Base-by-base conservation (phyloP, 2,113 vertebrate genomes). In the Rhipidura dahli region DNA sequence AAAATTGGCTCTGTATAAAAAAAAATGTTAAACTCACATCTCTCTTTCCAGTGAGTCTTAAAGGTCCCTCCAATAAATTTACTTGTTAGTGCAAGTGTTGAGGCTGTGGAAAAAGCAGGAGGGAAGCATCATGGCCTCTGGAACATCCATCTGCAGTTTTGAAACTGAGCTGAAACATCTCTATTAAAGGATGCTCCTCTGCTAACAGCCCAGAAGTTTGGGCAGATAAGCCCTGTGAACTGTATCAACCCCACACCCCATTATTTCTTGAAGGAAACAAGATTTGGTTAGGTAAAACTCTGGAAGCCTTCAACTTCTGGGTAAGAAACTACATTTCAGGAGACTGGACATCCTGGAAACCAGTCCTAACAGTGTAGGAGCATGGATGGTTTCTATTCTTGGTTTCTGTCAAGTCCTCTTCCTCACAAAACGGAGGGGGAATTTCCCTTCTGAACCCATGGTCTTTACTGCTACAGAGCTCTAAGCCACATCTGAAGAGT, bases 21-120 rank as follows among this genome's bases (percentile, higher is more conserved):
- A 60, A 78, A 77, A 71, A 28, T 0, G 6, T 66, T 65, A 64
- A 94, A 75, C 19, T 80, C 30, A 47, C 15, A 60, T 87, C 42
- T 72, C 68, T 78, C 4, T 71, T 92, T 79, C 75, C 76, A 84
- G 15, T 4, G 3, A 76, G 16, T 49, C 31, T 96, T 94, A 83
- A 88, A 83, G 39, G 69, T 60, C 33, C 18, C 44, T 93, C 37
- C 65, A 86, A 59, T 65, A 88, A 91, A 91, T 54, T 10, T 17
- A 35, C 39, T 66, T 72, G 18, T 65, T 70, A 91, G 21, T 11
- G 1, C 15, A 83, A 50, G 73, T 60, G n/a, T 50, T 8, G 4
- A 56, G 17, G 28, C 45, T 73, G 49, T 50, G 53, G 71, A 82
- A 91, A 37, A 59, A 75, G 31, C 44, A 84, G 8, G 37, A 87